Base-by-base conservation (phyloP, 2,113 vertebrate species). In the Sapajus apella region DNA sequence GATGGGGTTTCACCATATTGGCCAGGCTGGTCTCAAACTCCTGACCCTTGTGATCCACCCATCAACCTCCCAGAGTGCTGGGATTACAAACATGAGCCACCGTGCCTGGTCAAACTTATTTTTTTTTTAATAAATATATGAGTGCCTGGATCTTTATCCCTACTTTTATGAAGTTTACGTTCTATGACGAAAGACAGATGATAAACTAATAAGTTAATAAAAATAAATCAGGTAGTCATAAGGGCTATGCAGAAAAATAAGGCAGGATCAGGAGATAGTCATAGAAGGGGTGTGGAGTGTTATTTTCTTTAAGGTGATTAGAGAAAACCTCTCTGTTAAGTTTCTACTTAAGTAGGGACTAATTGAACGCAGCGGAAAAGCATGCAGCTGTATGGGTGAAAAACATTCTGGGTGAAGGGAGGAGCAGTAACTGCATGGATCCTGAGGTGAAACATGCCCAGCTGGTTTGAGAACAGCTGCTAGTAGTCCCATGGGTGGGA, bases 101-200 rank as follows among this genome's bases (percentile, higher is more conserved):
- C 16, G 4, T 52, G 52, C 52, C 52, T 16, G 16, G 16, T 3
- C 52, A 93, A 91, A 75, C 2, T 21, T 92, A 37, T 91, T 40
- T 3, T 64, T 64, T 30, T 64, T 32, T 64, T 70, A 92, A 76
- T 82, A 87, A 21, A 35, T 92, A 66, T 27, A 25, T 68, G 5
- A 81, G 5, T 80, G 6, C 73, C 73, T 83, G 6, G 50, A 68
- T 45, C 27, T 75, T 76, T 75, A 77, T 45, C 32, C 50, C n/a
- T 87, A 43, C 25, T 83, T 87, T 68, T 20, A 66, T 83, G 68
- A 94, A 93, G 73, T 47, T 43, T 81, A 82, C 2, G n/a, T 94
- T 80, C 52, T 85, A 13, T 94, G 77, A 95, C 27, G 82, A 90
- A 97, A 73, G 55, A 25, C 12, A 76, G n/a, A 61, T 72, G 70